phyloP scores from a whole-genome alignment of 2,888 invertebrate genomes.

The Diarsia dahlii region DNA sequence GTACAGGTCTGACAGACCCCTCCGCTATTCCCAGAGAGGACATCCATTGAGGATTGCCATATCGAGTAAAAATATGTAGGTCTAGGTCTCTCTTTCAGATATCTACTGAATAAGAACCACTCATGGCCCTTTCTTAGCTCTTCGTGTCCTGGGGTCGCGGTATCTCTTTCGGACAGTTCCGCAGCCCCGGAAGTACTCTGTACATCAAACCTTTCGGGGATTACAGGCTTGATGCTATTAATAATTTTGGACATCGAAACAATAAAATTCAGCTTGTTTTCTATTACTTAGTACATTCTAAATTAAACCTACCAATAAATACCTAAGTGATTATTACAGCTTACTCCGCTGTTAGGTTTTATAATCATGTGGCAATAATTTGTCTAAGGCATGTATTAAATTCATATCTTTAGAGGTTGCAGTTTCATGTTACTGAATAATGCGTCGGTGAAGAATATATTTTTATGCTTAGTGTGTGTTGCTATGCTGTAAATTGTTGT shows the following conservation, averaged over 20 bases:
- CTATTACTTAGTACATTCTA: neutral
- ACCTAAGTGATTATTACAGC: neutral
- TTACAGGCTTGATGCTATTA: neutral
- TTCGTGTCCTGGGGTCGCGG: too few relatives aligned
- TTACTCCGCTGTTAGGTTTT: constrained; percentile 19
- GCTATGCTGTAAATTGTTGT: constrained; percentile 36
- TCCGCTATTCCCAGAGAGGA: too few relatives aligned
- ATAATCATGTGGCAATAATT: constrained; percentile 45
- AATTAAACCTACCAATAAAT: neutral
- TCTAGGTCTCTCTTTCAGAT: too few relatives aligned
- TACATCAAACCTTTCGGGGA: neutral
- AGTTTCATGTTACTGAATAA: constrained; percentile 53
- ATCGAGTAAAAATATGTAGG: too few relatives aligned
- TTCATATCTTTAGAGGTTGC: constrained; percentile 53
- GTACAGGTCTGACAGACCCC: too few relatives aligned
- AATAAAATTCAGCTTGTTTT: neutral
- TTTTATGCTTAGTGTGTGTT: constrained; percentile 48
- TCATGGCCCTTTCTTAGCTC: too few relatives aligned
- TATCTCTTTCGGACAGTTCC: too few relatives aligned
- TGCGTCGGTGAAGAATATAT: constrained; percentile 35
- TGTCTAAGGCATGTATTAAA: constrained; percentile 49
- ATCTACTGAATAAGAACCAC: too few relatives aligned
- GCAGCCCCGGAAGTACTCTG: too few relatives aligned
- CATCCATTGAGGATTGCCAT: too few relatives aligned
- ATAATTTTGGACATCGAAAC: neutral